These are phyloP conservation scores for Aromia moschata DNA, from an alignment of 2,888 invertebrate species.

Conservation along the genomic window DNA sequence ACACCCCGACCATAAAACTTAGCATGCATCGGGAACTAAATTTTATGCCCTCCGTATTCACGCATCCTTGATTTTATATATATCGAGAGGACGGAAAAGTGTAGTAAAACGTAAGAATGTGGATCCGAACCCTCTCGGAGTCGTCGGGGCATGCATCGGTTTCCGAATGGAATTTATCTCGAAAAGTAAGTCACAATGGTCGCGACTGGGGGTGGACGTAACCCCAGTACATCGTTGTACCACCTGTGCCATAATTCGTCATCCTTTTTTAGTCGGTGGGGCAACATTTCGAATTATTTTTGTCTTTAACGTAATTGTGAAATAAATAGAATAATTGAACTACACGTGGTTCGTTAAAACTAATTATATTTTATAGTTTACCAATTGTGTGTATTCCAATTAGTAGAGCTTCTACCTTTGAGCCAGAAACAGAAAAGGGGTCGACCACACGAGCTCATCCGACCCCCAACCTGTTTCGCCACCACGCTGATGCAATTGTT, in stretches of 20 bases:
- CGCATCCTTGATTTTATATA: conserved; percentile 49
- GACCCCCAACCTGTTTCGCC: too few species aligned
- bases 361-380: too few species aligned
- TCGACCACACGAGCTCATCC: too few species aligned
- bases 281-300: too few species aligned
- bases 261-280: too few species aligned
- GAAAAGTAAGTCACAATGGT: conserved; percentile 5
- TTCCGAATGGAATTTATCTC: background rate
- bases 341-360: too few species aligned
- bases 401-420: too few species aligned
- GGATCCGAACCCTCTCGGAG: conserved; percentile 2
- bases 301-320: too few species aligned
- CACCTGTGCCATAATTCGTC: background rate
- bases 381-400: too few species aligned
- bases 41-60: conserved; percentile 48
- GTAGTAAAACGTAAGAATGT: conserved; percentile 32
- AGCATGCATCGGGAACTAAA: conserved; percentile 29
- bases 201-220: conserved; percentile 1
- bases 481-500: too few species aligned
- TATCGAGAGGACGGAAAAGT: conserved; percentile 28
- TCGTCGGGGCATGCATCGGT: conserved; percentile 2
- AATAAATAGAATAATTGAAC: too few species aligned
- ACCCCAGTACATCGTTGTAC: background rate
- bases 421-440: too few species aligned
- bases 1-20: conserved; percentile 43